Conservation (phyloP, 2,797 vertebrate genomes). For the Chaetodon trifasciatus region DNA sequence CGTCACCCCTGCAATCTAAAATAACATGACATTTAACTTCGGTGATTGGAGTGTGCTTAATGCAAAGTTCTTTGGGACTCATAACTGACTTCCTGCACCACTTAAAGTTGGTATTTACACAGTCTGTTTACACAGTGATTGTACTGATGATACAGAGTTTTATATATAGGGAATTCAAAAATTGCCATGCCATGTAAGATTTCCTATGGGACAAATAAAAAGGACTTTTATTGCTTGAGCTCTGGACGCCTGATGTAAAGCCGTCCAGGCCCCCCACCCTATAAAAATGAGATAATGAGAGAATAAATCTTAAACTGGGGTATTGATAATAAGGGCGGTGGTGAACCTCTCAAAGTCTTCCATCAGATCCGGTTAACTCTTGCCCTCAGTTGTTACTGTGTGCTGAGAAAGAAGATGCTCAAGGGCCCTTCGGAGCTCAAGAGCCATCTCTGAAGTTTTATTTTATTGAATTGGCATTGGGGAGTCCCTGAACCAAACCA, state of each 20-base stretch:
- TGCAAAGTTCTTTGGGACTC: neutral
- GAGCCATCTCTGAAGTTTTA: conserved; percentile 59
- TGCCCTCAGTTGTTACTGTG: conserved; percentile 43
- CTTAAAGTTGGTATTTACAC: neutral
- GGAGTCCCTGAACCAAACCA: conserved; percentile 64
- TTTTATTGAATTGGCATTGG: conserved; percentile 68
- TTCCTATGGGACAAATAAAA: conserved; percentile 1
- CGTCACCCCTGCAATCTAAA: conserved; percentile 3
- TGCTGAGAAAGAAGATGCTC: conserved; percentile 47
- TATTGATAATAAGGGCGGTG: conserved; percentile 32
- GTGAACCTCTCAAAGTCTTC: conserved; percentile 37
- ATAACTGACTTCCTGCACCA: neutral
- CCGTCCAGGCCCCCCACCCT: neutral
- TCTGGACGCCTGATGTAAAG: conserved; percentile 14
- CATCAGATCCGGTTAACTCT: conserved; percentile 53
- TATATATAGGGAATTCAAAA: conserved; percentile 1
- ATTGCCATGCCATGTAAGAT: neutral
- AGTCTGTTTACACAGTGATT: neutral
- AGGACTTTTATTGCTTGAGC: neutral
- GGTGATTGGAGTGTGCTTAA: neutral
- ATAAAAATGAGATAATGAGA: conserved; percentile 35
- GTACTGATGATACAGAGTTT: conserved; percentile 5
- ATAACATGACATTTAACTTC: conserved; percentile 22
- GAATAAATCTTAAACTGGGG: conserved; percentile 18
- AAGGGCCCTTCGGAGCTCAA: conserved; percentile 55